Evolutionary conservation across 1,140 invertebrate species (phyloP), one percentile per base, ranked within the genome.

Genomic region (Portunus trituberculatus): DNA sequence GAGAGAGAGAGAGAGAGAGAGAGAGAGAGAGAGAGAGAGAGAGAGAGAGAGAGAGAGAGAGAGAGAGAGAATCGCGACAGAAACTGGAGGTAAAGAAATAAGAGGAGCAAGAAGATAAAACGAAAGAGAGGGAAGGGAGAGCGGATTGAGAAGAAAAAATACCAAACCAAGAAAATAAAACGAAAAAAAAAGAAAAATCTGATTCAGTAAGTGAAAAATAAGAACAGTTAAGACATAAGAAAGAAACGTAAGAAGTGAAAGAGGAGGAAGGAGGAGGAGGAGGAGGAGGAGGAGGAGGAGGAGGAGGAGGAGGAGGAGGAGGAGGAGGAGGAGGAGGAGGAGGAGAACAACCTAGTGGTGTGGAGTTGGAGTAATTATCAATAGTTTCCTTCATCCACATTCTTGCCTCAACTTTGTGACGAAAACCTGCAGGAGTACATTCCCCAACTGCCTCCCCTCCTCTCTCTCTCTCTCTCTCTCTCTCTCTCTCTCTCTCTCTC

Each of bases 41-140:
- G 52, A 59, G 67, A 76, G 67, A 76, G 67, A n/a, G 67, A 76
- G 67, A 59, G 67, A 76, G n/a, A 76, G 67, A 76, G 67, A n/a
- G n/a, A 76, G 67, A 76, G n/a, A 76, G 20, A 76, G n/a, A 76
- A 20, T 3, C 0, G 67, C 1, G n/a, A 76, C 10, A 20, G n/a
- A n/a, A 76, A n/a, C 16, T n/a, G 20, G 67, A 25, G 20, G n/a
- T 16, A 16, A 76, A 28, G 32, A 25, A 10, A 29, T 4, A 10
- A 20, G 32, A 89, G 2, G 46, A 48, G n/a, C 7, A 39, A 28
- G 12, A 29, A 39, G 6, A 32, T 1, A 16, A 12, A n/a, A 28
- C 0, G 10, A 76, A n/a, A 76, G 67, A 76, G 25, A 76, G n/a
- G n/a, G 67, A 20, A 76, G n/a, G 48, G 6, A n/a, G 1, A 76